A percentile compares a stretch with the other conserved stretches of the same genome.
Conservation (phyloP, 2,888 invertebrate genomes). For the Callinectes sapidus region DNA sequence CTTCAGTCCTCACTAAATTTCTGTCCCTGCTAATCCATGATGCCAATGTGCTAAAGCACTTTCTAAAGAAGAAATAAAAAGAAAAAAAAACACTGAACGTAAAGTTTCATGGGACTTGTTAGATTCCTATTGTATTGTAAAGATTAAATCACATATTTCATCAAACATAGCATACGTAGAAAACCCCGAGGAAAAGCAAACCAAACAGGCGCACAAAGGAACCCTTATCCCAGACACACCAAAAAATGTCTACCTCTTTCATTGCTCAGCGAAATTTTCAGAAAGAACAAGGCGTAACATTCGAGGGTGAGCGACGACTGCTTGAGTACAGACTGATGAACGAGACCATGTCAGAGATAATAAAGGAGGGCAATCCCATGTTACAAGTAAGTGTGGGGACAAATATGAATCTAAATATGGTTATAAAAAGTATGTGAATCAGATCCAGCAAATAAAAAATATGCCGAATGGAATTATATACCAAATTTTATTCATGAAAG, state of each 20-base stretch:
- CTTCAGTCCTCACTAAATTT: neutral
- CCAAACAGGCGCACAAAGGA: neutral
- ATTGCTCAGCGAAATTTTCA: neutral
- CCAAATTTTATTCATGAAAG: too few relatives aligned
- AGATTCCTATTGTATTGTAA: neutral
- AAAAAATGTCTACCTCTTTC: neutral
- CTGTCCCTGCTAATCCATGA: neutral
- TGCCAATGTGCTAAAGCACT: neutral
- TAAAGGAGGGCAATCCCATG: neutral
- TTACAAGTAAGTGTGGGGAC: conserved; percentile 7
- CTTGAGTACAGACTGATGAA: conserved; percentile 36
- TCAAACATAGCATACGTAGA: neutral
- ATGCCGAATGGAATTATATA: too few relatives aligned
- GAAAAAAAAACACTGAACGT: neutral
- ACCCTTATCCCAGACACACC: neutral
- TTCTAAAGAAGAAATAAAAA: too few relatives aligned
- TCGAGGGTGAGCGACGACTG: conserved; percentile 35
- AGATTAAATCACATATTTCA: neutral
- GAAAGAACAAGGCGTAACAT: conserved; percentile 5
- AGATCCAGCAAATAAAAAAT: neutral
- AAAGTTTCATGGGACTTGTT: neutral
- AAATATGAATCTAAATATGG: neutral
- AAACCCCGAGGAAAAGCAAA: neutral
- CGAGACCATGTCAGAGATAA: neutral
- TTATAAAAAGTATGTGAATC: neutral